Base-by-base conservation (phyloP, 2,888 invertebrate species). In the Melinopterus prodromus region DNA sequence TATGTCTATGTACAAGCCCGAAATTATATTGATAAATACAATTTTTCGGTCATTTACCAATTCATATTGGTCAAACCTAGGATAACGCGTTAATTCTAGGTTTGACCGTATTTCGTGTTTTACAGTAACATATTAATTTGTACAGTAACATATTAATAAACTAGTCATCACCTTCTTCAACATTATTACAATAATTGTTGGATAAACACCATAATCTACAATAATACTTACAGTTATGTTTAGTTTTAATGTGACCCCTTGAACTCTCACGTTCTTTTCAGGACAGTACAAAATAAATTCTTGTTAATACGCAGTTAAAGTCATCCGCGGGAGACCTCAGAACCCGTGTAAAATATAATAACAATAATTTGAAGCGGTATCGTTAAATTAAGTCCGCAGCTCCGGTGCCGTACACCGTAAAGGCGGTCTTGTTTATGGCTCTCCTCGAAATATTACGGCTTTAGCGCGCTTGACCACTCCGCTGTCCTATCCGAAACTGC, bases 361-460 rank as follows among this genome's bases (percentile, higher is more conserved):
- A 85, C 84, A 85, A 85, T 85, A 85, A 85, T 85, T 85, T 84
- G 84, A 84, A 84, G 85, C 82, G 85, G 85, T 84, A 84, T 84
- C 85, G 85, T 84, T 85, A 83, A 85, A 85, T 84, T 83, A 84
- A 53, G 53, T 53, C 53, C 53, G 53, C 53, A 12, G 53, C 53
- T 53, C 53, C 53, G 1, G 7, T 9, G 53, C 9, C 53, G 5
- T 53, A 53, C 81, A 83, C 82, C 81, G 82, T 84, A 85, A 84
- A 84, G 84, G 84, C 83, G 83, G 84, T 83, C 84, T 85, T 84
- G 85, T 85, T 85, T 85, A 85, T 84, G 84, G 83, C 82, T 9
- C 82, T 78, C 77, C 81, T 77, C 82, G 82, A 82, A 83, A 84
- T 84, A 83, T 84, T 83, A 82, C 84, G 81, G 80, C 82, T 82